Percentiles rank a stretch among this genome's conserved stretches.
Conservation (phyloP, 37 sponge, comb jelly and placozoan genomes). For the Theonella swinhoei region DNA sequence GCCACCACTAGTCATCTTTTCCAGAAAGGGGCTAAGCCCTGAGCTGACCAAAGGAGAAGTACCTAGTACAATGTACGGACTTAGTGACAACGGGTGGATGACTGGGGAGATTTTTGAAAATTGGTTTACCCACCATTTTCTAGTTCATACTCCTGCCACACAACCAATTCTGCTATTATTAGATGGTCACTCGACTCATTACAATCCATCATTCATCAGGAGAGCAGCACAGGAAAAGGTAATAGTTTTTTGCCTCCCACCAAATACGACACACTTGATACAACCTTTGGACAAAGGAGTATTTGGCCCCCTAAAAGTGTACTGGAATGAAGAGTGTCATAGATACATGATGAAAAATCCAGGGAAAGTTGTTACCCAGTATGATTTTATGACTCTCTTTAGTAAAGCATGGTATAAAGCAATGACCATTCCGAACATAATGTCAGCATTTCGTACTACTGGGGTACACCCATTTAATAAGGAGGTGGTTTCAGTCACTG, state of each 20-base stretch:
- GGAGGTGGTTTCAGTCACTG: not conserved
- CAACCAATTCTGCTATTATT: slow-evolving; percentile 12
- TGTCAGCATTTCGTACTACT: slow-evolving; percentile 11
- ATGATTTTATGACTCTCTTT: slow-evolving; percentile 15
- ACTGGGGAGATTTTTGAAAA: not conserved
- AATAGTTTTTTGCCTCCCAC: slow-evolving; percentile 34
- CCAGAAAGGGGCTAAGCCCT: not conserved
- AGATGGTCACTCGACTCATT: slow-evolving; percentile 32
- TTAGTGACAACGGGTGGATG: slow-evolving; percentile 1
- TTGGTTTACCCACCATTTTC: slow-evolving; percentile 26
- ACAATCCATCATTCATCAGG: slow-evolving; percentile 10
- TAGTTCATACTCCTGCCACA: slow-evolving; percentile 17
- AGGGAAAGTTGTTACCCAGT: slow-evolving; percentile 12
- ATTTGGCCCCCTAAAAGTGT: slow-evolving; percentile 17
- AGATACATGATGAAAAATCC: not conserved
- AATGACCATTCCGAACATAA: slow-evolving; percentile 20
- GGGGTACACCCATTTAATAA: slow-evolving; percentile 13
- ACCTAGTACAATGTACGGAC: not conserved
- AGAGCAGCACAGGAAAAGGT: slow-evolving; percentile 19
- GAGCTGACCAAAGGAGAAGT: slow-evolving; percentile 8
- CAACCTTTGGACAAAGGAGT: slow-evolving; percentile 25
- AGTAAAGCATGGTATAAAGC: slow-evolving; percentile 29
- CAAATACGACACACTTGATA: slow-evolving; percentile 18
- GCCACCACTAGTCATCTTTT: slow-evolving; percentile 43
- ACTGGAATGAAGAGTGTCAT: slow-evolving; percentile 28